These are phyloP conservation scores for Okapia johnstoni DNA, from an alignment of 2,113 vertebrate species.

Conservation along the genomic window DNA sequence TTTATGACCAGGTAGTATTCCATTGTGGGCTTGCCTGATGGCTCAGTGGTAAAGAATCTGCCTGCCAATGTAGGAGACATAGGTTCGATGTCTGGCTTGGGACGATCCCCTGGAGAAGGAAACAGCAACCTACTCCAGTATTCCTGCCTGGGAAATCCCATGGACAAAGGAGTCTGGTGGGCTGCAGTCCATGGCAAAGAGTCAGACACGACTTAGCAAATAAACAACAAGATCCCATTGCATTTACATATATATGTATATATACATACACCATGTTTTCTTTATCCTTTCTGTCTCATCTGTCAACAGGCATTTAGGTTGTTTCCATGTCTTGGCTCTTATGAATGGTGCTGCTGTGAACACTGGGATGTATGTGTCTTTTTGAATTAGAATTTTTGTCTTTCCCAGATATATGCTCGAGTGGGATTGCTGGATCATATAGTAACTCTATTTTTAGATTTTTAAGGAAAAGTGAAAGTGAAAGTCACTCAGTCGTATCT, in stretches of 20 bases:
- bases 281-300: not conserved
- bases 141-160: not conserved
- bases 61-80: not conserved
- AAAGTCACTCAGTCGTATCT: not conserved
- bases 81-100: not conserved
- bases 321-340: not conserved
- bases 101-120: not conserved
- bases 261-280: not conserved
- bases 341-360: not conserved
- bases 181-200: not conserved
- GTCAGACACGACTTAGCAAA: not conserved
- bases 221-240: not conserved
- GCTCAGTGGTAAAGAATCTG: not conserved
- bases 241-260: not conserved
- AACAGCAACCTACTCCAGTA: not conserved
- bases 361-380: not conserved
- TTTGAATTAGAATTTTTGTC: not conserved
- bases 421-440: not conserved
- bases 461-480: not conserved
- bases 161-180: not conserved
- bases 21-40: not conserved
- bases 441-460: not conserved
- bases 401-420: not conserved
- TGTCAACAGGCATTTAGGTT: not conserved
- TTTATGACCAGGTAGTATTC: not conserved